A percentile compares a stretch with the other conserved stretches of the same genome.
Evolutionary conservation across 2,888 invertebrate genomes (phyloP).

Genomic region (Epiblema foenella): DNA sequence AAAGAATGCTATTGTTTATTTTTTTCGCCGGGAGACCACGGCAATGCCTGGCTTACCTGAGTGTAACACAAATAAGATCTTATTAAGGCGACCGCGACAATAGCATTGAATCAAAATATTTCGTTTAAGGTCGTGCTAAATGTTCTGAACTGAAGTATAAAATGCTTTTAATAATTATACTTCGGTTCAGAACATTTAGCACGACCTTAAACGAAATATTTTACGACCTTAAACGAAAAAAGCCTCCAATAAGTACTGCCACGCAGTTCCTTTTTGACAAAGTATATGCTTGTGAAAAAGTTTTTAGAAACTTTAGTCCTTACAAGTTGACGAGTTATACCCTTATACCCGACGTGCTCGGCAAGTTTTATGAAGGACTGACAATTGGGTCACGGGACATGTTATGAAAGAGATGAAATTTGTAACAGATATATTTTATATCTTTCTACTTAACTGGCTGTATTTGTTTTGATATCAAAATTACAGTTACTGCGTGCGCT

Average conservation of each 20-base stretch:
- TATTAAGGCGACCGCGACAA: no score
- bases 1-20: no score
- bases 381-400: constrained; percentile 9
- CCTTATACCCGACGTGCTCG: constrained; percentile 31
- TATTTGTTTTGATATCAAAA: no score
- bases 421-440: background rate
- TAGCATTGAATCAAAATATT: no score
- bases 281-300: constrained; percentile 26
- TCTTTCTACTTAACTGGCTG: no score
- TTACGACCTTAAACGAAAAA: constrained; percentile 18
- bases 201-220: background rate
- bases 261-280: constrained; percentile 26
- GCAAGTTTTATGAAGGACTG: constrained; percentile 5
- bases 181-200: background rate
- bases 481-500: no score
- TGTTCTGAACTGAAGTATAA: no score
- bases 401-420: background rate
- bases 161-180: no score
- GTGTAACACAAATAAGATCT: no score
- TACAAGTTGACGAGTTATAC: constrained; percentile 35
- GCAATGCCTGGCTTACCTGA: no score
- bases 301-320: constrained; percentile 31
- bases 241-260: constrained; percentile 6
- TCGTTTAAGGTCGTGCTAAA: background rate
- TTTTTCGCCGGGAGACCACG: no score